Base-by-base conservation (phyloP, 2,797 vertebrate species). In the Gymnodraco acuticeps region DNA sequence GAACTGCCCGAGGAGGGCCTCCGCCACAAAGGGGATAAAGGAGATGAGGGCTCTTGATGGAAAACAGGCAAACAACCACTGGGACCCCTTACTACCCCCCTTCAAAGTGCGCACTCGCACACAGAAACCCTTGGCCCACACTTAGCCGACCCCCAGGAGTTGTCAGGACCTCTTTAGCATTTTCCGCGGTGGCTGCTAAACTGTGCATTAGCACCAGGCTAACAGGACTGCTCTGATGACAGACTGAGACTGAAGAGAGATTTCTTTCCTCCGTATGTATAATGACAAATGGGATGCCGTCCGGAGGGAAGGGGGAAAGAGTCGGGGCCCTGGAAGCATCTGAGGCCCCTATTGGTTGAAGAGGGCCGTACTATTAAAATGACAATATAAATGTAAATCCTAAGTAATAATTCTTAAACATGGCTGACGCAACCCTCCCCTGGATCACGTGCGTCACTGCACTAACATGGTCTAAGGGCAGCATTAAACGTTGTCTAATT, bases 361-460 rank as follows among this genome's bases (percentile, higher is more conserved):
- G 83, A 70, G 80, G 92, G 87, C 77, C 62, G 27, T 69, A 54
- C 94, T 93, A 96, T 96, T 96, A 95, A 95, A 96, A 93, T 87
- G 88, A 95, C 92, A 96, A 95, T 96, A 96, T 96, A 96, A 95
- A 96, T 96, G 95, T 94, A 95, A 95, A 95, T 95, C 95, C 92
- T 92, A 77, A 81, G 92, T 92, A 92, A 94, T 93, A 94, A 93
- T 94, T 96, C 94, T 94, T 95, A 93, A 95, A 95, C 93, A 94
- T 81, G 81, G 82, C 89, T 89, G 89, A 87, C 73, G 59, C 43
- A 62, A 77, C 85, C 75, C 76, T 77, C 69, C 74, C 50, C 75
- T 77, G 60, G 72, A 84, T 93, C 88, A 87, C 74, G 79, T 75
- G 92, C 66, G 71, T 90, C 89, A 83, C 75, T 80, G 84, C 86